Conservation (phyloP, 2,797 vertebrate genomes). For the Notolepis coatsorum region DNA sequence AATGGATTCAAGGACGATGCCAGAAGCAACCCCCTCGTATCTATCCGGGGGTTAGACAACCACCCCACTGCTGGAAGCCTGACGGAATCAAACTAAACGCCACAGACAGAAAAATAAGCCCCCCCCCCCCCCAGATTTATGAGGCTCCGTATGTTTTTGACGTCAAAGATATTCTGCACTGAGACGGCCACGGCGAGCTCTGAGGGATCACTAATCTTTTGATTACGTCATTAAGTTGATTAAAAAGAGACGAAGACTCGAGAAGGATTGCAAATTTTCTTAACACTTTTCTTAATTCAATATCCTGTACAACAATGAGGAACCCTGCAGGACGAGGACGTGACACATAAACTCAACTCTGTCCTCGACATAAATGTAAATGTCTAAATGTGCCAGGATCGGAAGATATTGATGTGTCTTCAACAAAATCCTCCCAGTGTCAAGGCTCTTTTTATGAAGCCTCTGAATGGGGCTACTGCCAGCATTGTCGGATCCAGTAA, state of each 20-base stretch:
- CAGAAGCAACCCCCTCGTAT: too few relatives aligned
- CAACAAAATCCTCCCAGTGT: constrained; percentile 36
- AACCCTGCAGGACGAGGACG: constrained; percentile 33
- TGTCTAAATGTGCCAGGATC: constrained; percentile 26
- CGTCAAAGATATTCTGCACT: too few relatives aligned
- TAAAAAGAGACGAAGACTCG: not conserved
- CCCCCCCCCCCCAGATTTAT: too few relatives aligned
- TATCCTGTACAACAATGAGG: constrained; percentile 15
- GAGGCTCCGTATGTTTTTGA: too few relatives aligned
- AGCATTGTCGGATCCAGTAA: not conserved
- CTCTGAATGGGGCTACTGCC: constrained; percentile 4
- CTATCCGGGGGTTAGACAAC: too few relatives aligned
- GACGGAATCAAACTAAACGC: too few relatives aligned
- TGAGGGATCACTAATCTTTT: too few relatives aligned
- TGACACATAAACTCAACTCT: constrained; percentile 50
- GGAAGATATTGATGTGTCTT: constrained; percentile 18
- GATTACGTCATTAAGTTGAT: constrained; percentile 8
- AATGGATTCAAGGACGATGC: too few relatives aligned
- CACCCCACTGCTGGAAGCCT: too few relatives aligned
- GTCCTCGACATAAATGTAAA: constrained; percentile 28
- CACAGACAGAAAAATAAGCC: too few relatives aligned
- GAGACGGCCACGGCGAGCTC: too few relatives aligned
- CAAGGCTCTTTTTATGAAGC: constrained; percentile 27
- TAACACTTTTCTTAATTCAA: constrained; percentile 30
- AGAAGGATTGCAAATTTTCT: constrained; percentile 12